Evolutionary conservation across 2,797 vertebrate species (phyloP).

Genomic region (Thamnophis elegans): DNA sequence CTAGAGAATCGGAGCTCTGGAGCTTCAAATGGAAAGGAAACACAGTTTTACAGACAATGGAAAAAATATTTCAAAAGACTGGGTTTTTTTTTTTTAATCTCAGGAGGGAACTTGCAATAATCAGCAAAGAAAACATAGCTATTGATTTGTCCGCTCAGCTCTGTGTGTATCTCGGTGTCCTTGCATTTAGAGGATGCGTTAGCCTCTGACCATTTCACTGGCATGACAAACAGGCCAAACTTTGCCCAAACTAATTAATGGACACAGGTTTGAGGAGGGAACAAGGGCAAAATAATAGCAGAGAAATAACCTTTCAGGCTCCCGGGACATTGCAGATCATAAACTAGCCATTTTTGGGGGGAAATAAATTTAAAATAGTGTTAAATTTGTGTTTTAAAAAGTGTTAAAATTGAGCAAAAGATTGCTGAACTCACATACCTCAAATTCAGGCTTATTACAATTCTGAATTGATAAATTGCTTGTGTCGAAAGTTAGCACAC

Average conservation of each 20-base stretch:
- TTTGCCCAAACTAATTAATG: background rate
- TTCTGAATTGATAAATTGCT: background rate
- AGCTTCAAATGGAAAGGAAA: constrained; percentile 74
- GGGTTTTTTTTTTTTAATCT: background rate
- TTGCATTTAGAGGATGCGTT: background rate
- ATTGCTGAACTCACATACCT: background rate
- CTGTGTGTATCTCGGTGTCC: background rate
- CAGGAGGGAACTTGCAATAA: background rate
- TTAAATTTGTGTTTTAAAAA: no score
- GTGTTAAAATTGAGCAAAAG: background rate
- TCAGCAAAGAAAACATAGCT: background rate
- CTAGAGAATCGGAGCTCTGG: constrained; percentile 89
- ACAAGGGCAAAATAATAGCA: background rate
- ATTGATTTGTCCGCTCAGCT: background rate
- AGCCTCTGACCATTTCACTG: background rate
- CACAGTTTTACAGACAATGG: background rate
- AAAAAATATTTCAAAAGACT: background rate
- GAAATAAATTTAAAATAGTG: background rate
- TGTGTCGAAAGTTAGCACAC: no score
- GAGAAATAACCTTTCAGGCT: background rate
- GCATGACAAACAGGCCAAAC: background rate
- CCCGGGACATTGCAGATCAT: background rate
- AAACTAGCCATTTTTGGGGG: background rate
- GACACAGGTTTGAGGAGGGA: background rate
- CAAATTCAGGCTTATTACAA: background rate